Evolutionary conservation across 2,113 vertebrate genomes (phyloP).

Genomic region (Lipotes vexillifer): DNA sequence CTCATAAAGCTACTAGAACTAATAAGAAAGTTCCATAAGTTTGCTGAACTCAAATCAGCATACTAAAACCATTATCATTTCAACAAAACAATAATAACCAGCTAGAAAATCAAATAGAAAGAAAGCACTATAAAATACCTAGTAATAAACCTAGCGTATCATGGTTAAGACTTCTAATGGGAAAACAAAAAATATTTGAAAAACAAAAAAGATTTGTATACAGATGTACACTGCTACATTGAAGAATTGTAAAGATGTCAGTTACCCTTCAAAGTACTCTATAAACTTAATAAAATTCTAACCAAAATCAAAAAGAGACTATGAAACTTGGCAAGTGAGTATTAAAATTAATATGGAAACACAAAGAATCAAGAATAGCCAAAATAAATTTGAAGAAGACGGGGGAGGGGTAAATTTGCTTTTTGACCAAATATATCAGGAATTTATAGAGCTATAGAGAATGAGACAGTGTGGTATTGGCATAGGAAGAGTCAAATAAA

Average conservation of each 20-base stretch:
- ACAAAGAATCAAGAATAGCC: neutral
- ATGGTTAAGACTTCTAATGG: neutral
- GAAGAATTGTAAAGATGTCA: neutral
- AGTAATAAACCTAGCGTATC: neutral
- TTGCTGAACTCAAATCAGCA: neutral
- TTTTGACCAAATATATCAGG: slow-evolving; percentile 40
- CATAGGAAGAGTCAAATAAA: slow-evolving; percentile 12
- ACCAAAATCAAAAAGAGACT: slow-evolving; percentile 14
- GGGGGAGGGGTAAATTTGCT: neutral
- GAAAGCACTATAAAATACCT: neutral
- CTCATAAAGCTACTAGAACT: neutral
- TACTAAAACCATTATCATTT: neutral
- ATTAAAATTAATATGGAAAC: slow-evolving; percentile 37
- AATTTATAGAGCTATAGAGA: slow-evolving; percentile 49
- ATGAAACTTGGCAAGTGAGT: slow-evolving; percentile 34
- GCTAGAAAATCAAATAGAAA: slow-evolving; percentile 10
- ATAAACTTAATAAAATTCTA: neutral
- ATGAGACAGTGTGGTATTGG: slow-evolving; percentile 43
- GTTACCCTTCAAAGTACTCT: neutral
- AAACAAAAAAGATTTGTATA: neutral
- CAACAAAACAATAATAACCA: neutral
- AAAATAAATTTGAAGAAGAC: slow-evolving; percentile 38
- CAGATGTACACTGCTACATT: neutral
- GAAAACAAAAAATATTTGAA: slow-evolving; percentile 50
- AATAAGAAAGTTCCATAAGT: slow-evolving; percentile 6